Base-by-base conservation (phyloP, 1,140 invertebrate genomes). In the Heliconius hewitsoni region DNA sequence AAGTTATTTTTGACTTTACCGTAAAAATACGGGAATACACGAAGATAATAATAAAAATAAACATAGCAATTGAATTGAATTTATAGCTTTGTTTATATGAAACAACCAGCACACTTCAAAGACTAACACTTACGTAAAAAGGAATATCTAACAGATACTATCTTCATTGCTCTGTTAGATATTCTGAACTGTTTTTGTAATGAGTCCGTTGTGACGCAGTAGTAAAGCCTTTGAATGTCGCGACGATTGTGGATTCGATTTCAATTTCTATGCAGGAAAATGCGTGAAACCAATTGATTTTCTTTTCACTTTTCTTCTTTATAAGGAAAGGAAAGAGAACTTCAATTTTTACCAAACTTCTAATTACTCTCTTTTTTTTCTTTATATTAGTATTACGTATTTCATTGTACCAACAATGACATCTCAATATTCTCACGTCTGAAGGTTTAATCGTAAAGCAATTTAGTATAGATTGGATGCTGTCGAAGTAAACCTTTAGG, bases 401-500 rank as follows among this genome's bases (percentile, higher is more conserved):
- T 60, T 23, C 42, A 52, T 52, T 52, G 18, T 66, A 30, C 11
- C 16, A 27, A 66, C 60, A 66, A 30, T 30, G 60, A 27, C 60
- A 66, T 13, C 60, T 66, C 27, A 27, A 66, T 66, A 66, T 66
- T 66, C 9, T 27, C 60, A 66, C 60, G 60, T 66, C n/a, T 66
- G 60, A 66, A 66, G 60, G 60, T 66, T 66, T 66, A 66, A 66
- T 66, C 60, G 60, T 66, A 66, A 66, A 66, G 60, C 60, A 66
- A 66, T 66, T 66, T 30, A 66, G 60, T 66, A 66, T 66, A 66
- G 60, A 66, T 66, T 66, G 60, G 60, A 66, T 66, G 60, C 60
- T 66, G 57, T 76, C 74, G 37, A 74, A 74, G 60, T 34, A 42
- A 76, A 76, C 60, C 74, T 70, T 37, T 76, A 16, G 74, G 74